Base-by-base conservation (phyloP, 2,888 invertebrate genomes). In the Platycheirus albimanus region DNA sequence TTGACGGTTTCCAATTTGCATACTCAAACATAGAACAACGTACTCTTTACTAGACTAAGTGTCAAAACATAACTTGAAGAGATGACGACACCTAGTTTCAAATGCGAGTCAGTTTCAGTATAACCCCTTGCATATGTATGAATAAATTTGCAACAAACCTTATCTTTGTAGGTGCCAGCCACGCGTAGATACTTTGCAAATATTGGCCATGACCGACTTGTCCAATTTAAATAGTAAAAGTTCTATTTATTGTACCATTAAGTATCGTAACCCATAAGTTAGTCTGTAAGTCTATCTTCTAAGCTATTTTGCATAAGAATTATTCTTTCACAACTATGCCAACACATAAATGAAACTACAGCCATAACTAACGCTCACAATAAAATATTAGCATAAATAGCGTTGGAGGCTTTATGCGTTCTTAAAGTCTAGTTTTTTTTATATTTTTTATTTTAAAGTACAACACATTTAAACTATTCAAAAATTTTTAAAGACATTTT, bases 131-230 rank as follows among this genome's bases (percentile, higher is more conserved):
- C n/a, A n/a, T n/a, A n/a, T n/a, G n/a, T n/a, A n/a, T 24, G 24
- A 24, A 24, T 6, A 24, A 24, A 24, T 24, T 24, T 24, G 3
- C 6, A 24, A 24, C 24, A 24, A 6, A 24, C 24, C 3, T 24
- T 24, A 24, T 24, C 24, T 24, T 24, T 24, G 3, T n/a, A n/a
- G n/a, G n/a, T 24, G 24, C 24, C 24, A 4, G 6, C 3, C 24
- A 24, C 24, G 24, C 3, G 6, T 24, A 24, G 6, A 17, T 33
- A 17, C 30, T 8, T 54, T 1, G 13, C 3, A 20, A 36, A 56
- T 13, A 54, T 38, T 36, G 58, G 15, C 58, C 58, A 41, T 58
- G 58, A 58, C 58, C 58, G 41, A 58, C 5, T 58, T 58, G 24
- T 15, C 15, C 15, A 24, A 58, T 41, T 41, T 28, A 41, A 11